These are phyloP conservation scores for Nomada ferruginata DNA, from an alignment of 2,888 invertebrate species.

Conservation along the genomic window DNA sequence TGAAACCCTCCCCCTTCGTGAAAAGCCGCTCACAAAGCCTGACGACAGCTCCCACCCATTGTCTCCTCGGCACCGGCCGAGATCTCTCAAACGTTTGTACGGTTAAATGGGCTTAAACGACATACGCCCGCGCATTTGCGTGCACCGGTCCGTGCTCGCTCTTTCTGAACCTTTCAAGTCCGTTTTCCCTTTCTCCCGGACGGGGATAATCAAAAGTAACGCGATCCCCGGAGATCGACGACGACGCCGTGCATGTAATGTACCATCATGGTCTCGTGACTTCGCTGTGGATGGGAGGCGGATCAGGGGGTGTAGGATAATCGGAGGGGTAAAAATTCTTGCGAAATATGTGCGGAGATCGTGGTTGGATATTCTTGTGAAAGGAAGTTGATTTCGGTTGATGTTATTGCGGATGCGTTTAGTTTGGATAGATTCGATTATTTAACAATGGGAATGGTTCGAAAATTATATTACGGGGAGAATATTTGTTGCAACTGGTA, in stretches of 20 bases:
- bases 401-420: background rate
- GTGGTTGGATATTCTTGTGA: background rate
- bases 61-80: constrained; percentile 68
- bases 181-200: constrained; percentile 43
- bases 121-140: constrained; percentile 64
- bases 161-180: constrained; percentile 56
- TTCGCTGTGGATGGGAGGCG: constrained; percentile 16
- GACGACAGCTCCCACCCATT: constrained; percentile 80
- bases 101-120: constrained; percentile 74
- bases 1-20: constrained; percentile 52
- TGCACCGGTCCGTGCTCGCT: constrained; percentile 57
- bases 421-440: no score
- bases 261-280: constrained; percentile 23
- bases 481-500: no score
- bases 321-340: background rate
- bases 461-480: no score
- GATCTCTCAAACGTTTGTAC: constrained; percentile 66
- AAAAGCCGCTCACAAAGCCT: constrained; percentile 75
- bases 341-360: background rate
- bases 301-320: background rate
- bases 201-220: constrained; percentile 65
- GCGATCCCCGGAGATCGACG: constrained; percentile 60
- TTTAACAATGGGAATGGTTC: no score
- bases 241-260: background rate
- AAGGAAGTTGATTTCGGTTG: no score